Evolutionary conservation across 2,113 vertebrate species (phyloP).

Genomic region (Sakesphorus luctuosus): DNA sequence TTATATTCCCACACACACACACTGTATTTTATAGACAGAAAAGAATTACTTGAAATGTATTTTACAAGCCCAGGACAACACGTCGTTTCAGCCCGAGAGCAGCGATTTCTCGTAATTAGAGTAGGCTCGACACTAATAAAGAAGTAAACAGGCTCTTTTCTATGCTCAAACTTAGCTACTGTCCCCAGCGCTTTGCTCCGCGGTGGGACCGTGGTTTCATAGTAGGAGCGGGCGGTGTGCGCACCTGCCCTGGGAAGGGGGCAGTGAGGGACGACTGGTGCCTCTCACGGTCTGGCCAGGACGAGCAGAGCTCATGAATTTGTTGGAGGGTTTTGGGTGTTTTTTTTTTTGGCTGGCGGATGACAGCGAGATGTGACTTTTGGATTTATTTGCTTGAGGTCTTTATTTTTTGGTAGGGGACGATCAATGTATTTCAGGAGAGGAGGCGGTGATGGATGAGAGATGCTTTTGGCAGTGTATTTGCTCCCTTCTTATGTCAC

Average conservation of each 20-base stretch:
- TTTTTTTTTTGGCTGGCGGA: neutral
- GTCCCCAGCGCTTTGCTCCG: neutral
- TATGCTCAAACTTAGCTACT: neutral
- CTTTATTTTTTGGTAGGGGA: neutral
- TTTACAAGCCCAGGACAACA: constrained; percentile 55
- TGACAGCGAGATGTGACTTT: neutral
- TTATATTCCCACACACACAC: neutral
- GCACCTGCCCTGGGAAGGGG: neutral
- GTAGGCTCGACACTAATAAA: constrained; percentile 47
- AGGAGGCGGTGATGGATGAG: neutral
- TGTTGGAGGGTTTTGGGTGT: too few relatives aligned
- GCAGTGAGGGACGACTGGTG: neutral
- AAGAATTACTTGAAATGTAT: constrained; percentile 37
- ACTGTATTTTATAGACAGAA: constrained; percentile 18
- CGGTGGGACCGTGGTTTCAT: neutral
- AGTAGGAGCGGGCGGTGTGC: neutral
- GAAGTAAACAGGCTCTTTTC: constrained; percentile 4
- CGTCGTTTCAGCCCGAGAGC: constrained; percentile 38
- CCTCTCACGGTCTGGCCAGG: neutral
- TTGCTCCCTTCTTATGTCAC: constrained; percentile 8
- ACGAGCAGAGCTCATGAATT: neutral
- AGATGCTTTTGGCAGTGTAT: neutral
- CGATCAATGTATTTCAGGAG: neutral
- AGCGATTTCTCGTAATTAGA: constrained; percentile 48
- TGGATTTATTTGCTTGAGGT: neutral